Evolutionary conservation across 2,797 vertebrate species (phyloP), one percentile per base, ranked within the genome.

Genomic region (Enteromius unitaeniatus): DNA sequence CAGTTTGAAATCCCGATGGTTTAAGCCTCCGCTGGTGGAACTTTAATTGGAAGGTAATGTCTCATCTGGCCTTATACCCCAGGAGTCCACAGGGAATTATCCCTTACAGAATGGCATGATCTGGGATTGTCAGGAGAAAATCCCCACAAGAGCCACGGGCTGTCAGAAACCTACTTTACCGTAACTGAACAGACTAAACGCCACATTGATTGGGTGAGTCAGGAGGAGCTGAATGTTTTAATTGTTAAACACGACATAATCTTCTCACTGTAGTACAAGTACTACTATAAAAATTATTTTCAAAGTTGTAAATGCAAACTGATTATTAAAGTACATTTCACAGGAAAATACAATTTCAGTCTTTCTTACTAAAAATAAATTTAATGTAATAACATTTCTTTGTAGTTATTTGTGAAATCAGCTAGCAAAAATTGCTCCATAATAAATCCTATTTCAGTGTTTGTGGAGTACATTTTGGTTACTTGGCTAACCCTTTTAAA

Each of bases 41-140:
- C 19, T 78, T 78, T 78, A 83, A 83, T 78, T 86, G 75, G 68
- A 78, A 78, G 53, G 45, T 78, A 74, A 78, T 82, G 80, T 67
- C 49, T 83, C 68, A 83, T 79, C 80, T 65, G 51, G 47, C 80
- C 80, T 72, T 65, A 78, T 26, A 86, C 55, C 37, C 76, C 15
- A 79, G 37, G 64, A 78, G 60, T 78, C 81, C 60, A 23, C 51
- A 28, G 49, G 84, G 79, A 83, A 78, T 83, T 78, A 83, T 78
- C 64, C 74, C 65, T 83, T 37, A 69, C 40, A 62, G 82, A 70
- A 70, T 49, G 40, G 26, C 74, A 62, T 47, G 75, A 78, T 83
- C 51, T 78, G 26, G 74, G 82, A 78, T 83, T 78, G 82, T 78
- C 51, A 58, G 68, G 37, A 83, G 64, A 73, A 79, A 83, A 79